Evolutionary conservation across 1,140 invertebrate genomes (phyloP).

Genomic region (Drosophila santomea): DNA sequence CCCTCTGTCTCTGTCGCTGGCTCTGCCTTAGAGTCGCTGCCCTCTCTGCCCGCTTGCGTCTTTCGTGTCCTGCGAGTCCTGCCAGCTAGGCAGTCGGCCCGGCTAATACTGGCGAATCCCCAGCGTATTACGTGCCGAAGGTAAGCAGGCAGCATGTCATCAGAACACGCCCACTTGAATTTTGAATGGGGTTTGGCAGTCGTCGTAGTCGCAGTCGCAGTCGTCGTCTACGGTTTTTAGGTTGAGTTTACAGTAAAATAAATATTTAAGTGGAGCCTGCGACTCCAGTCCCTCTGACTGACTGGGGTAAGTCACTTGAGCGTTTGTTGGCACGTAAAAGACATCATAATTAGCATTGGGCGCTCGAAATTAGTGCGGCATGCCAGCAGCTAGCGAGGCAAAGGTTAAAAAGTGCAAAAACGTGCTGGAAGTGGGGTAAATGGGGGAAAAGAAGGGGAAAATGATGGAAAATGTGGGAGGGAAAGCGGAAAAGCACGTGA

Average conservation of each 20-base stretch:
- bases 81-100: constrained; percentile 23
- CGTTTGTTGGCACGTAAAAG: constrained; percentile 81
- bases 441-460: not conserved
- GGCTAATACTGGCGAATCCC: constrained; percentile 79
- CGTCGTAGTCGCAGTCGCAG: constrained; percentile 7
- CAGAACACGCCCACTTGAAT: constrained; percentile 81
- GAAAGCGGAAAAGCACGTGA: constrained; percentile 30
- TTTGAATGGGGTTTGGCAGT: constrained; percentile 68
- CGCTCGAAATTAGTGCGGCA: constrained; percentile 63
- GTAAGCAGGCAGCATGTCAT: constrained; percentile 80
- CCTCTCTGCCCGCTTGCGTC: not conserved
- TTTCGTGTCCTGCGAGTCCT: not conserved
- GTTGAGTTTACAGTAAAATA: constrained; percentile 80
- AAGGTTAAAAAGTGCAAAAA: constrained; percentile 56
- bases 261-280: constrained; percentile 74
- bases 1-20: not conserved
- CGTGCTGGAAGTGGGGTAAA: constrained; percentile 12
- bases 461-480: too few species aligned
- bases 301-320: constrained; percentile 67
- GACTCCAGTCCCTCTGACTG: constrained; percentile 12
- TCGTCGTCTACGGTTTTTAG: constrained; percentile 49
- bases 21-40: not conserved
- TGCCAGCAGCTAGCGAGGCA: constrained; percentile 27
- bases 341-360: constrained; percentile 80
- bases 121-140: constrained; percentile 81